Evolutionary conservation across 2,113 vertebrate species (phyloP).

Genomic region (Lutjanus erythropterus): DNA sequence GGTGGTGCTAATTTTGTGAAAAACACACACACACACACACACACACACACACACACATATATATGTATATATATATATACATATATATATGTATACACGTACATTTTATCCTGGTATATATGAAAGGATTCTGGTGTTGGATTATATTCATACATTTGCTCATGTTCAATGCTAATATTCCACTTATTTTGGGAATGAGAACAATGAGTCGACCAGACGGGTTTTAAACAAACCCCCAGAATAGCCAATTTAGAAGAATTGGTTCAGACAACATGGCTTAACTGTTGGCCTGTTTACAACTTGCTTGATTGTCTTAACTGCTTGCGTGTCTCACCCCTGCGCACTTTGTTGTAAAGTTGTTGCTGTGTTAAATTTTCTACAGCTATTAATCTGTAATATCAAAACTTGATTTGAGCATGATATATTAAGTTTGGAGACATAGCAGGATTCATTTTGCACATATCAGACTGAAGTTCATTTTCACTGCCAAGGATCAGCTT

Average conservation of each 20-base stretch:
- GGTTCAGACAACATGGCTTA: not conserved
- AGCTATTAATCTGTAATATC: not conserved
- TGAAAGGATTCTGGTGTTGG: not conserved
- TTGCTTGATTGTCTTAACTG: not conserved
- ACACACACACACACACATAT: too few relatives aligned
- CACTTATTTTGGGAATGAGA: not conserved
- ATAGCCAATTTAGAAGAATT: not conserved
- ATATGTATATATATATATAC: too few relatives aligned
- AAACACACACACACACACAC: too few relatives aligned
- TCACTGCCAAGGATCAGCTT: not conserved
- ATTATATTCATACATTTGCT: not conserved
- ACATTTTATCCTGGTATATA: not conserved
- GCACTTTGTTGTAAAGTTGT: not conserved
- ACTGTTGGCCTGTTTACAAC: slow-evolving; percentile 11
- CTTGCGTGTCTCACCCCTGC: not conserved
- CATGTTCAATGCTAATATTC: not conserved
- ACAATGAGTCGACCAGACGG: not conserved
- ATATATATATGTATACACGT: too few relatives aligned
- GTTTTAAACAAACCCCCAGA: not conserved
- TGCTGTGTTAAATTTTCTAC: not conserved
- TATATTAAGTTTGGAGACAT: not conserved
- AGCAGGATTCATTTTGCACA: not conserved
- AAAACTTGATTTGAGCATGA: not conserved
- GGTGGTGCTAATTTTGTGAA: too few relatives aligned
- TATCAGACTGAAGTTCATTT: not conserved